phyloP scores from a whole-genome alignment of 1,140 invertebrate genomes.

The Rhagoletis pomonella region DNA sequence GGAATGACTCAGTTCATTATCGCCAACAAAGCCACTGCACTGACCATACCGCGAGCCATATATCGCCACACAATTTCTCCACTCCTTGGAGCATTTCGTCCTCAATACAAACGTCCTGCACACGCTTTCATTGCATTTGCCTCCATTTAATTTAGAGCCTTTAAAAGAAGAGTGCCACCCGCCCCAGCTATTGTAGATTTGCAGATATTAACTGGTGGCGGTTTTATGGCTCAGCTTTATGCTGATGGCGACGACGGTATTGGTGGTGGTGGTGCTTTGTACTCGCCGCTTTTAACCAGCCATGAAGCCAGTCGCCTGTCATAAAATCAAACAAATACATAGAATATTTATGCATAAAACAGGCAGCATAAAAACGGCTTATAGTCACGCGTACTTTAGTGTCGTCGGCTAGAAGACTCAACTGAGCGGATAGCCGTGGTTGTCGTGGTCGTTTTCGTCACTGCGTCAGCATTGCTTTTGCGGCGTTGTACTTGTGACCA shows the following conservation, averaged over 20 bases:
- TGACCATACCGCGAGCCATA: background rate
- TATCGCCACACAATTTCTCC: background rate
- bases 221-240: background rate
- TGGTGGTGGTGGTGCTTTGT: conserved; percentile 7
- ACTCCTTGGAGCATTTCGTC: background rate
- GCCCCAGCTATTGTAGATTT: background rate
- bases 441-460: background rate
- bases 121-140: conserved; percentile 2
- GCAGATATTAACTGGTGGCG: conserved; percentile 5
- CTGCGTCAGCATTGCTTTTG: background rate
- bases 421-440: background rate
- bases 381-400: conserved; percentile 20
- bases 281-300: background rate
- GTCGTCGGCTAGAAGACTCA: background rate
- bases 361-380: background rate
- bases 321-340: background rate
- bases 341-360: background rate
- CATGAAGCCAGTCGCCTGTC: conserved; percentile 11
- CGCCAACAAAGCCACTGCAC: conserved; percentile 6
- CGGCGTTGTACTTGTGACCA: background rate
- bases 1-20: conserved; percentile 41
- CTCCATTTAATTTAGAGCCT: conserved; percentile 19
- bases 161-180: background rate
- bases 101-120: background rate
- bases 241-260: no score